Percentiles rank a stretch among this genome's conserved stretches.
Conservation (phyloP, 2,113 vertebrate genomes). For the Electrona antarctica region DNA sequence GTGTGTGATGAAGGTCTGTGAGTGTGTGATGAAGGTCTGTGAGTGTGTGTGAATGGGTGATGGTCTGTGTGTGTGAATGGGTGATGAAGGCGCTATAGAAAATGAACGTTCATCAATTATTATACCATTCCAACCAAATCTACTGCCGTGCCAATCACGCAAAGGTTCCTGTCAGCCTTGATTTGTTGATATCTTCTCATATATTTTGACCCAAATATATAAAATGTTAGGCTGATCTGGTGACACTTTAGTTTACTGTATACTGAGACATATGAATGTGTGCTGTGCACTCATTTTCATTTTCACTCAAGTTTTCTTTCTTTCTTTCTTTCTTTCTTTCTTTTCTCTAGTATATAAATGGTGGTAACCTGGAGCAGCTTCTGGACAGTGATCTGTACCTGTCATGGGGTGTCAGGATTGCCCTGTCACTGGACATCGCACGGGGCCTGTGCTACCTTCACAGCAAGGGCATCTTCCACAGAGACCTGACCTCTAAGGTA, state of each 20-base stretch:
- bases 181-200: too few species aligned
- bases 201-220: too few species aligned
- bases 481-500: constrained; percentile 86
- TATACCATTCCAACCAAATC: too few species aligned
- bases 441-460: constrained; percentile 90
- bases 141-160: too few species aligned
- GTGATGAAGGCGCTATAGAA: too few species aligned
- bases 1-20: too few species aligned
- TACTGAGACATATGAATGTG: neutral
- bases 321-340: neutral
- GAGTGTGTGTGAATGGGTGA: constrained; percentile 52
- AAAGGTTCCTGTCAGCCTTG: too few species aligned
- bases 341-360: constrained; percentile 88
- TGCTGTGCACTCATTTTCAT: neutral
- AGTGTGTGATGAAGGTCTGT: too few species aligned
- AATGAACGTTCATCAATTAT: too few species aligned
- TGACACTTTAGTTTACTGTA: too few species aligned
- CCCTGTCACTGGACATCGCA: constrained; percentile 89
- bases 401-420: constrained; percentile 85
- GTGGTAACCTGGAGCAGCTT: constrained; percentile 95
- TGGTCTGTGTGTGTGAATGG: neutral
- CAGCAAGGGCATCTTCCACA: constrained; percentile 93
- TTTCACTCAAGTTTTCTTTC: neutral
- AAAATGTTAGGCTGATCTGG: too few species aligned
- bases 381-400: constrained; percentile 88